Percentiles rank a stretch among this genome's conserved stretches.
Conservation (phyloP, 2,797 vertebrate species). For the Anas bernieri region DNA sequence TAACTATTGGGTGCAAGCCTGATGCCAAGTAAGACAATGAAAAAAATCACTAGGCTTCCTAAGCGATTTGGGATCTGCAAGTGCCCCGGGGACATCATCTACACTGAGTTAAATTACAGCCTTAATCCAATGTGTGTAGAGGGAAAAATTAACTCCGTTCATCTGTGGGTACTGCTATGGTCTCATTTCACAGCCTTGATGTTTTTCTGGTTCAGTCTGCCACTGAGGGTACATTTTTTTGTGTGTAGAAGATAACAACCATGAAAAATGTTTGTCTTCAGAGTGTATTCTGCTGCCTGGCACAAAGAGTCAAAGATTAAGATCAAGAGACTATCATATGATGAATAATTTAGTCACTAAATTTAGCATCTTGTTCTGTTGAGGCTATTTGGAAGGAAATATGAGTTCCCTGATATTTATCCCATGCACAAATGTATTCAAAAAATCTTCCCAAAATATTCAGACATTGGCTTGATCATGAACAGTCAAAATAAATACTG, state of each 20-base stretch:
- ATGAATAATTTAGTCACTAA: slow-evolving; percentile 56
- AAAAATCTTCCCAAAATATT: not conserved
- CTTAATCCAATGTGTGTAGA: not conserved
- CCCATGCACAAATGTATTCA: not conserved
- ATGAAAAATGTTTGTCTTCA: not conserved
- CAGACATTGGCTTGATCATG: not conserved
- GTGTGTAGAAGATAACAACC: not conserved
- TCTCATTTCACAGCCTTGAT: accelerated
- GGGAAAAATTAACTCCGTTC: not conserved
- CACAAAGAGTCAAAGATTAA: slow-evolving; percentile 45
- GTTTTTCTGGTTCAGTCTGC: not conserved
- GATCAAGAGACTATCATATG: slow-evolving; percentile 38
- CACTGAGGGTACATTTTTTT: not conserved
- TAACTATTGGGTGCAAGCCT: not conserved
- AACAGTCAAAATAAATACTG: not conserved
- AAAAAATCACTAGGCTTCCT: not conserved
- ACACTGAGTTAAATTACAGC: accelerated
- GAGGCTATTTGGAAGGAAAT: slow-evolving; percentile 14
- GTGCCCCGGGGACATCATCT: not conserved
- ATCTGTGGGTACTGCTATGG: not conserved
- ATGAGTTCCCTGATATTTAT: not conserved
- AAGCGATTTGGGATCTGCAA: not conserved
- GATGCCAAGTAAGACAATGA: accelerated
- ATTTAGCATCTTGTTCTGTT: slow-evolving; percentile 3
- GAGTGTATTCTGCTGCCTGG: not conserved